A percentile compares a stretch with the other conserved stretches of the same genome.
phyloP scores from a whole-genome alignment of 2,888 invertebrate species.

The Standfussiana lucernea region DNA sequence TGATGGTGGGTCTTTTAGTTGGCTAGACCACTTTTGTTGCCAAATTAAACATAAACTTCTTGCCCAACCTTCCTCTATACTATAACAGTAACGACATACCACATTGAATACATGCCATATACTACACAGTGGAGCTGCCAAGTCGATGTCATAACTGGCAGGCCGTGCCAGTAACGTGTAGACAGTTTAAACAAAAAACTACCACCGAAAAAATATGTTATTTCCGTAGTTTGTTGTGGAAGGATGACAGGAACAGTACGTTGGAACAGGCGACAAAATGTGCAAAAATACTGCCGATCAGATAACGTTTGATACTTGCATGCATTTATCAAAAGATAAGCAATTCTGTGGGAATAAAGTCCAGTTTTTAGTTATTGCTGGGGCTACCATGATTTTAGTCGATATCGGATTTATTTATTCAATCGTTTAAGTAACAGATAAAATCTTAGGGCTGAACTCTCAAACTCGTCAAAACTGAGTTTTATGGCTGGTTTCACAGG shows the following conservation, averaged over 20 bases:
- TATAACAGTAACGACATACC: slow-evolving; percentile 18
- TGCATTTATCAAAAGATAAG: neutral
- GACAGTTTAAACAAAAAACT: slow-evolving; percentile 37
- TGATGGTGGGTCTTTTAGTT: neutral
- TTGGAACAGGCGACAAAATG: neutral
- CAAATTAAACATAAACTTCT: neutral
- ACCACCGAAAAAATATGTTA: slow-evolving; percentile 14
- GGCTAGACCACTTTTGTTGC: neutral
- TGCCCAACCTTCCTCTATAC: neutral
- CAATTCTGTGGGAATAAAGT: neutral
- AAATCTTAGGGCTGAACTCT: neutral
- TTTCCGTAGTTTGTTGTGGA: slow-evolving; percentile 13
- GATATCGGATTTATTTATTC: neutral
- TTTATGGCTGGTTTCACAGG: neutral
- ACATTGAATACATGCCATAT: slow-evolving; percentile 48
- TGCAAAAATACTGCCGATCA: neutral
- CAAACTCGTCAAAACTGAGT: neutral
- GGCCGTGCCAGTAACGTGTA: slow-evolving; percentile 38
- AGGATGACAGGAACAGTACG: neutral
- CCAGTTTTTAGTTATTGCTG: neutral
- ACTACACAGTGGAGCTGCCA: slow-evolving; percentile 48
- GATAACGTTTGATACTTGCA: neutral
- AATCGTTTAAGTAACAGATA: neutral
- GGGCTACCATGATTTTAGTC: neutral
- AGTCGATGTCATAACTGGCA: slow-evolving; percentile 54